A percentile compares a stretch with the other conserved stretches of the same genome.
phyloP scores from a whole-genome alignment of 2,888 invertebrate species.

The Amphiduros pacificus region DNA sequence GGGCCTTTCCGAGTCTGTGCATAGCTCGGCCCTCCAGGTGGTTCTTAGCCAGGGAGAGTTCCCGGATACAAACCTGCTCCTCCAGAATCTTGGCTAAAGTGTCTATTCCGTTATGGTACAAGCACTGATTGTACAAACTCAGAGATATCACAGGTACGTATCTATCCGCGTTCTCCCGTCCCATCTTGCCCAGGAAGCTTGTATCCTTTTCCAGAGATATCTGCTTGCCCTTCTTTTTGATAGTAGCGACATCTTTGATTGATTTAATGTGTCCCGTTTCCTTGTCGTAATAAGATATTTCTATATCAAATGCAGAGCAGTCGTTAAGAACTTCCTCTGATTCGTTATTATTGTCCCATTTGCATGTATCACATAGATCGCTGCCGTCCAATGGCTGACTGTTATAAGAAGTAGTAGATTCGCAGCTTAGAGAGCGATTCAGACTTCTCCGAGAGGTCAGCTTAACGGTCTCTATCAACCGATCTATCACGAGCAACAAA shows the following conservation, averaged over 20 bases:
- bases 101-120: conserved; percentile 39
- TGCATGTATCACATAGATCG: neutral
- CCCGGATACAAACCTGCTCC: conserved; percentile 45
- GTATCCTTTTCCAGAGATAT: conserved; percentile 17
- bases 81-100: conserved; percentile 40
- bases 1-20: conserved; percentile 35
- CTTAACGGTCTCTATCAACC: conserved; percentile 34
- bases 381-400: neutral
- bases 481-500: conserved; percentile 45
- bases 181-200: conserved; percentile 30
- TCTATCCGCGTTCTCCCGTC: conserved; percentile 27
- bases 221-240: conserved; percentile 27
- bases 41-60: conserved; percentile 51
- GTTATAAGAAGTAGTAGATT: neutral
- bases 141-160: conserved; percentile 51
- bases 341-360: conserved; percentile 19
- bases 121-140: conserved; percentile 46
- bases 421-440: neutral
- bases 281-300: conserved; percentile 46
- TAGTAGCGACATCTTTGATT: conserved; percentile 45
- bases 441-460: neutral
- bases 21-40: conserved; percentile 45
- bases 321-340: conserved; percentile 37
- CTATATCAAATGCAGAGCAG: conserved; percentile 44
- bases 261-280: conserved; percentile 44